These are phyloP conservation scores for Sylvicola cinctus DNA, from an alignment of 2,888 invertebrate genomes.

Conservation along the genomic window DNA sequence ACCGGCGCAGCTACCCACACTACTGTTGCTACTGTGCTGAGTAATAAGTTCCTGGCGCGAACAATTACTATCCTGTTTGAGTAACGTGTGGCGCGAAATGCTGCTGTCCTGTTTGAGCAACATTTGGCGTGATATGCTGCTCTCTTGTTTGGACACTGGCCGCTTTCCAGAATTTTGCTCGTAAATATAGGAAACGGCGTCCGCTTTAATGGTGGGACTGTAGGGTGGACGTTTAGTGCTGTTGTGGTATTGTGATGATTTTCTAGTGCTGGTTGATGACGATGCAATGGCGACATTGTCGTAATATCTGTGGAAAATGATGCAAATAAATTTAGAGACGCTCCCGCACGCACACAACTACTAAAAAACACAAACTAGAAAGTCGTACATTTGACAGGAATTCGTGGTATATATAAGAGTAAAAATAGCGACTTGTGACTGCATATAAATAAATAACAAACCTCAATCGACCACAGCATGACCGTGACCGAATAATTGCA, in stretches of 20 bases:
- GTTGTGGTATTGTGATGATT: slow-evolving; percentile 68
- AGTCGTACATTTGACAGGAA: neutral
- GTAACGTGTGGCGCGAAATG: slow-evolving; percentile 16
- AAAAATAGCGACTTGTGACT: neutral
- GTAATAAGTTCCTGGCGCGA: slow-evolving; percentile 22
- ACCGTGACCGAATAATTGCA: slow-evolving; percentile 66
- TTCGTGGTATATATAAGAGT: neutral
- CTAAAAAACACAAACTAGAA: slow-evolving; percentile 1
- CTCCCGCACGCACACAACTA: neutral
- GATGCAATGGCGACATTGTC: slow-evolving; percentile 73
- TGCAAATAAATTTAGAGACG: neutral
- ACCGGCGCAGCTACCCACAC: slow-evolving; percentile 6
- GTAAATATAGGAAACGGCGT: slow-evolving; percentile 35
- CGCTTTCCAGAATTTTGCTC: slow-evolving; percentile 23
- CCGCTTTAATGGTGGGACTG: slow-evolving; percentile 31
- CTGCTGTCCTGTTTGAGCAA: slow-evolving; percentile 11
- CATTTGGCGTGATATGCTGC: slow-evolving; percentile 19
- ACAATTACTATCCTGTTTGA: slow-evolving; percentile 23
- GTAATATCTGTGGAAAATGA: slow-evolving; percentile 34
- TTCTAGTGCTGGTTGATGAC: slow-evolving; percentile 65
- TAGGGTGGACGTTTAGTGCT: slow-evolving; percentile 26
- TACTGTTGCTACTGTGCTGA: slow-evolving; percentile 24
- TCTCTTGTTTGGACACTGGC: slow-evolving; percentile 24
- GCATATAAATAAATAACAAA: slow-evolving; percentile 7
- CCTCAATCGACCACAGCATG: slow-evolving; percentile 65